Conservation (phyloP, 2,113 vertebrate genomes). For the Sapajus apella region DNA sequence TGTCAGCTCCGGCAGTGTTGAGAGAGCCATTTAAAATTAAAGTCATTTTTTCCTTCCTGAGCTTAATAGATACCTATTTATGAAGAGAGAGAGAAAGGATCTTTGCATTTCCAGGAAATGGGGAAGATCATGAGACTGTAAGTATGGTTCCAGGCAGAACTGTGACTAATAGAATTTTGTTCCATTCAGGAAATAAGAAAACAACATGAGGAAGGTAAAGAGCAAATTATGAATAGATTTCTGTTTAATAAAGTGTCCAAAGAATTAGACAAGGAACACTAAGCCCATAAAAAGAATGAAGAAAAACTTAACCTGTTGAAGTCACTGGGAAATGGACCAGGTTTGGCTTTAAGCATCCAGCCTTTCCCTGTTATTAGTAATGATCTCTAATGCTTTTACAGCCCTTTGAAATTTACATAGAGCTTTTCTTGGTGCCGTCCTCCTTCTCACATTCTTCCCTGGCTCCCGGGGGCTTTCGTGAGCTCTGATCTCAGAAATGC, state of each 20-base stretch:
- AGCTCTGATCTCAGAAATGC: conserved; percentile 46
- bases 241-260: conserved; percentile 45
- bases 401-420: conserved; percentile 54
- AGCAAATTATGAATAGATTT: conserved; percentile 60
- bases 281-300: background rate
- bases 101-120: conserved; percentile 50
- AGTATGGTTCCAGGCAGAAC: background rate
- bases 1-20: background rate
- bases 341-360: background rate
- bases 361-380: conserved; percentile 15
- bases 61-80: conserved; percentile 51
- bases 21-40: conserved; percentile 42
- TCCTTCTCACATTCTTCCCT: background rate
- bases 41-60: background rate
- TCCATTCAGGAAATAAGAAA: conserved; percentile 61
- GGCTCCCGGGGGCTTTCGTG: background rate
- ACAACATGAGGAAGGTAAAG: conserved; percentile 44
- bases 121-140: background rate
- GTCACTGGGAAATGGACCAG: background rate
- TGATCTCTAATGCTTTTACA: conserved; percentile 54
- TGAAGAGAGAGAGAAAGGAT: conserved; percentile 6
- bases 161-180: conserved; percentile 41
- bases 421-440: conserved; percentile 25
- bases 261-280: conserved; percentile 53
- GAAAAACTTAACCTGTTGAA: conserved; percentile 39